Evolutionary conservation across 2,888 invertebrate genomes (phyloP), one percentile per base, ranked within the genome.

Genomic region (Psylliodes chrysocephalus): DNA sequence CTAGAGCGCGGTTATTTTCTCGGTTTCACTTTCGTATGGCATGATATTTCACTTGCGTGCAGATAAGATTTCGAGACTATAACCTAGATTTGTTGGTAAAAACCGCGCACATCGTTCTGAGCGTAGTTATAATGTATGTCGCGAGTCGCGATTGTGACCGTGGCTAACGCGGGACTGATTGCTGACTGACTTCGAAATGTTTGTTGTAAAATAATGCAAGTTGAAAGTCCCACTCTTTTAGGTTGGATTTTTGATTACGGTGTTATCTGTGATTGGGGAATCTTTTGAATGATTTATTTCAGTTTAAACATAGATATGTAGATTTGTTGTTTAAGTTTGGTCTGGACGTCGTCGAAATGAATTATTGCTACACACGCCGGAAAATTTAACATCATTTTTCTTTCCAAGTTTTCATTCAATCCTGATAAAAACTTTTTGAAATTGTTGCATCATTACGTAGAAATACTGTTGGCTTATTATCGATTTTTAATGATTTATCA

Each of bases 141-240:
- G 57, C 59, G 47, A n/a, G 63, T n/a, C 60, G 47, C 38, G 30
- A 17, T 35, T 44, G 22, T 12, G 18, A 28, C n/a, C 66, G 61
- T 40, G 44, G 68, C 61, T 59, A 65, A 61, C 67, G 65, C 71
- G 63, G 66, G 64, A 71, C 72, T 73, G 61, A 65, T 52, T 66
- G 60, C 59, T 2, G 14, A 62, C 59, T n/a, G 22, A 40, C 28
- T n/a, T 59, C 25, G 35, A 59, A n/a, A 51, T 66, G 49, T 60
- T 64, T 66, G 61, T 67, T 71, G 52, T 67, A 59, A 68, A 66
- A n/a, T n/a, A n/a, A 55, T 65, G 60, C 62, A 68, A 67, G 66
- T 67, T 64, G 54, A 59, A 64, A 63, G 61, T 73, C 69, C 71
- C 73, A 70, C 67, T 69, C 67, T 69, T 66, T 47, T 62, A 61